Conservation (phyloP, 2,797 vertebrate species). For the Notamacropus eugenii region DNA sequence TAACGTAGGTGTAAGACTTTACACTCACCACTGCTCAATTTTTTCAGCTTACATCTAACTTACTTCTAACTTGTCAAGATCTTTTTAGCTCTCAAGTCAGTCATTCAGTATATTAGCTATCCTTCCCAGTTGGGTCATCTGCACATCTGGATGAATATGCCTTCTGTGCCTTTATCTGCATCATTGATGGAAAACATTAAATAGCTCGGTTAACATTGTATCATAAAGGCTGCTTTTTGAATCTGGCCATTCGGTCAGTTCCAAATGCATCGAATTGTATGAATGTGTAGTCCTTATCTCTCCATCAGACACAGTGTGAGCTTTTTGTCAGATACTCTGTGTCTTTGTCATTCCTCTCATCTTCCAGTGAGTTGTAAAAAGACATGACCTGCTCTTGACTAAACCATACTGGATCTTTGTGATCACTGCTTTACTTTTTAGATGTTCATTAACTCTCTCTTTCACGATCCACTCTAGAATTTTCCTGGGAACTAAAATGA, state of each 20-base stretch:
- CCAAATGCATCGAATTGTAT: neutral
- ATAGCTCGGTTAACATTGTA: neutral
- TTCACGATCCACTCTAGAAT: neutral
- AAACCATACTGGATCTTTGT: neutral
- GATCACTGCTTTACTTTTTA: neutral
- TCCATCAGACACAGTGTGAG: neutral
- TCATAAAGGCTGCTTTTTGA: neutral
- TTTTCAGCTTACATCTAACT: neutral
- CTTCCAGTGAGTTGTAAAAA: neutral
- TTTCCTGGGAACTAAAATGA: neutral
- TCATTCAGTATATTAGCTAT: neutral
- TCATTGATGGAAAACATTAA: neutral
- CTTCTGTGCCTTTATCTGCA: neutral
- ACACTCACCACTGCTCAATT: neutral
- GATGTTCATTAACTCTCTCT: too few species aligned
- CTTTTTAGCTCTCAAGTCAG: neutral
- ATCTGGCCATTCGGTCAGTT: neutral
- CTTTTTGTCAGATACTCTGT: neutral
- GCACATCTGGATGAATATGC: neutral
- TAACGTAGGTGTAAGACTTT: neutral
- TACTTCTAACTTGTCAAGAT: neutral
- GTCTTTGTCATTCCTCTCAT: neutral
- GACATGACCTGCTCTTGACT: neutral
- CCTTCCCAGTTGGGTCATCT: neutral
- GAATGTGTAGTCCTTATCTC: neutral